Base-by-base conservation (phyloP, 2,888 invertebrate species). In the Balanococcus diminutus region DNA sequence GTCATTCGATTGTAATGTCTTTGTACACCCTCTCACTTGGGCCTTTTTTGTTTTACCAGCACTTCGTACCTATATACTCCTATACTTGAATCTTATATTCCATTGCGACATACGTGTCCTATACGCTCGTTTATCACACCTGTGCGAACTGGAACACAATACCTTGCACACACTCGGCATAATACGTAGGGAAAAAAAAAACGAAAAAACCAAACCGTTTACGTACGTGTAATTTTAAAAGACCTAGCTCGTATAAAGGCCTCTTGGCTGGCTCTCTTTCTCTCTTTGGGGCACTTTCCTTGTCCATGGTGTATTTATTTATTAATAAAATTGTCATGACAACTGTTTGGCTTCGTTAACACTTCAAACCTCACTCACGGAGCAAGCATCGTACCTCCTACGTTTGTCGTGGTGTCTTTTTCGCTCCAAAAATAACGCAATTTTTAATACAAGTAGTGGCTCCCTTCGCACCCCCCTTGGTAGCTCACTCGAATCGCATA, bases 341-440 rank as follows among this genome's bases (percentile, higher is more conserved):
- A 82, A 82, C 82, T 82, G 82, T 82, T 82, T 82, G 82, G 51
- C 82, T 82, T 82, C 82, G 82, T 82, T 82, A 82, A 82, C 82
- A 82, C 82, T 82, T 82, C 46, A 42, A 22, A 28, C 28, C 51
- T n/a, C n/a, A n/a, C n/a, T n/a, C n/a, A n/a, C n/a, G 19, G 19
- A 51, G n/a, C 51, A 19, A 51, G 51, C 51, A 51, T 19, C 22
- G 0, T 22, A 56, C 22, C 3, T 56, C 22, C 3, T 56, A 42
- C 42, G 14, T 42, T 11, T 42, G 16, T 16, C 11, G n/a, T n/a
- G n/a, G n/a, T n/a, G n/a, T 36, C 36, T 36, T 36, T 36, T 36
- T 19, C n/a, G 19, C 16, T 16, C 42, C 16, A 42, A 42, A 14
- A 11, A 11, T 42, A 42, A 0, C 14, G 42, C 14, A 1, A 0